Evolutionary conservation across 1,140 invertebrate genomes (phyloP), one percentile per base, ranked within the genome.

Genomic region (Fopius arisanus): DNA sequence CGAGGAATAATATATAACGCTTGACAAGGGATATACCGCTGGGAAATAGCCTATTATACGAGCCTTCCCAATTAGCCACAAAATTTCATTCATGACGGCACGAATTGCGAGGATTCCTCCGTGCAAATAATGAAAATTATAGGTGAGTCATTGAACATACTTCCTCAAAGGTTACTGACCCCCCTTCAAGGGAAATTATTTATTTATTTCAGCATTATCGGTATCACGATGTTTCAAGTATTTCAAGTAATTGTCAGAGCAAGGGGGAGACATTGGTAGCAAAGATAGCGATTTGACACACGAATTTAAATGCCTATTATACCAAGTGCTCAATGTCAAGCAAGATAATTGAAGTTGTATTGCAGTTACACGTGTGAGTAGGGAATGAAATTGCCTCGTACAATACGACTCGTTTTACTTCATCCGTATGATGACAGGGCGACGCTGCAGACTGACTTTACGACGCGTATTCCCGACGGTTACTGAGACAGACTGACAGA

Each of bases 1-100:
- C 62, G 62, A 65, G 62, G 29, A 65, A 65, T 65, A 65, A 65
- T 65, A 65, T 65, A 19, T 65, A 65, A 65, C 28, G n/a, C 29
- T 29, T 65, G 29, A 65, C 62, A 65, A 31, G 62, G 3, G n/a
- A 65, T 65, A 65, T 33, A 62, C 26, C 19, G 14, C 16, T 7
- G 19, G 54, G 54, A 59, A 59, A 59, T 59, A 26, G 54, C 54
- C 54, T 59, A 59, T 59, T 59, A 59, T 59, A 59, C 54, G 19
- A 59, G 54, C 54, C 54, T 59, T 37, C 54, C 54, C 54, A 59
- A 59, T 59, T 59, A 59, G 21, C 19, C 54, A 28, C 23, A 28
- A 59, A 59, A 59, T 59, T 59, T 59, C 54, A 37, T 37, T 37
- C 33, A 37, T 37, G 33, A 7, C 54, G 7, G 23, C 4, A 21